Evolutionary conservation across 2,888 invertebrate species (phyloP), one percentile per base, ranked within the genome.

Genomic region (Agrochola circellaris): DNA sequence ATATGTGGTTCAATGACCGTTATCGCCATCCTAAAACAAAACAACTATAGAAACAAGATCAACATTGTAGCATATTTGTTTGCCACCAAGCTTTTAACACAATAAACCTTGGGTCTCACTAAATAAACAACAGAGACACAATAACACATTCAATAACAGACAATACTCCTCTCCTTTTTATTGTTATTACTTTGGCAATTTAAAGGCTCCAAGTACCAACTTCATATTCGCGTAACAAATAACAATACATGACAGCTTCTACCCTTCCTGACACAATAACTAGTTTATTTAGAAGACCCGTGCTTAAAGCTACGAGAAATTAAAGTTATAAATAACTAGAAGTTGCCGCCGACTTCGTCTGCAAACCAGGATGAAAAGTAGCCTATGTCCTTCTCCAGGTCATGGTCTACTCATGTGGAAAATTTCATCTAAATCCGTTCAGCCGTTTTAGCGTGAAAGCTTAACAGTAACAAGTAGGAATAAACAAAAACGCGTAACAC

Each of bases 121-220:
- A 64, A 45, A 82, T 45, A 77, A 82, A 83, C 64, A 68, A 65
- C 62, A 38, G 13, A 23, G n/a, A 15, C 15, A 67, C 48, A 67
- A 66, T 69, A 82, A 62, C 70, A 45, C 56, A 34, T 20, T 67
- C 23, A 62, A 58, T 54, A 70, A 23, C 70, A 75, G 17, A 64
- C 68, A 64, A 45, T 82, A 69, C 34, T 34, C 13, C 34, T 66
- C 60, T 66, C 60, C 51, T 72, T 64, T 77, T 67, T 83, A 62
- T 78, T 83, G 78, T 64, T 67, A 83, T 78, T 71, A 78, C 62
- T 51, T 62, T 9, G n/a, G 66, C 34, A 30, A 58, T 71, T 71
- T 71, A 54, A 58, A 66, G 66, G 62, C 20, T 58, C 4, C 2
- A 45, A 64, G 20, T 71, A 34, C 48, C 20, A 38, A 20, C 54